Evolutionary conservation across 2,888 invertebrate species (phyloP).

Genomic region (Ptychoptera contaminata): DNA sequence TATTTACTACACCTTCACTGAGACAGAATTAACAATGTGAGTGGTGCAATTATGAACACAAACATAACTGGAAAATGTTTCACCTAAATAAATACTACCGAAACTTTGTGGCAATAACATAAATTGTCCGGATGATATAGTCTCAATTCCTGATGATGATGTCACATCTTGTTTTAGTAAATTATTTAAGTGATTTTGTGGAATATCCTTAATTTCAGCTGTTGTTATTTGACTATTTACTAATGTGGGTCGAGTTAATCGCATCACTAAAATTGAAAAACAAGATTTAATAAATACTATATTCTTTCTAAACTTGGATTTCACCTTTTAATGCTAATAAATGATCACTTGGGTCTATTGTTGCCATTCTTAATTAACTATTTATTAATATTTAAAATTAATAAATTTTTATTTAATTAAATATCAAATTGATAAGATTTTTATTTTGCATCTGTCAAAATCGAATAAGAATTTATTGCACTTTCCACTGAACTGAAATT

Average conservation of each 20-base stretch:
- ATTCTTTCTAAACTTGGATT: neutral
- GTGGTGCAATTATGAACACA: constrained; percentile 93
- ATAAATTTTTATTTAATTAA: too few species aligned
- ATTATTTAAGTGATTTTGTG: constrained; percentile 63
- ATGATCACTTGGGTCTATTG: constrained; percentile 23
- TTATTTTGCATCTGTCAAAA: too few species aligned
- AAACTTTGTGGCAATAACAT: constrained; percentile 90
- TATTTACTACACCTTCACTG: constrained; percentile 55
- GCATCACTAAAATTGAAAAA: constrained; percentile 54
- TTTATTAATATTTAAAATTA: too few species aligned
- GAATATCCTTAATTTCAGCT: constrained; percentile 72
- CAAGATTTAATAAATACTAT: neutral
- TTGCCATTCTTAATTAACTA: constrained; percentile 17
- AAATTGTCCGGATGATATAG: constrained; percentile 74
- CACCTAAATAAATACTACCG: constrained; percentile 94
- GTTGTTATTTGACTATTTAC: constrained; percentile 67
- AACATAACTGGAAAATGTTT: constrained; percentile 95
- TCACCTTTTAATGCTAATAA: constrained; percentile 29
- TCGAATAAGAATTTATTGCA: too few species aligned
- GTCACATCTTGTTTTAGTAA: constrained; percentile 70
- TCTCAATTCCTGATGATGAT: constrained; percentile 66
- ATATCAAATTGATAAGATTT: too few species aligned
- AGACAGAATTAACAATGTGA: constrained; percentile 66
- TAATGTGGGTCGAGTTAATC: constrained; percentile 81
- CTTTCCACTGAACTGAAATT: too few species aligned